Evolutionary conservation across 2,888 invertebrate genomes (phyloP).

Genomic region (Mimachlamys varia): DNA sequence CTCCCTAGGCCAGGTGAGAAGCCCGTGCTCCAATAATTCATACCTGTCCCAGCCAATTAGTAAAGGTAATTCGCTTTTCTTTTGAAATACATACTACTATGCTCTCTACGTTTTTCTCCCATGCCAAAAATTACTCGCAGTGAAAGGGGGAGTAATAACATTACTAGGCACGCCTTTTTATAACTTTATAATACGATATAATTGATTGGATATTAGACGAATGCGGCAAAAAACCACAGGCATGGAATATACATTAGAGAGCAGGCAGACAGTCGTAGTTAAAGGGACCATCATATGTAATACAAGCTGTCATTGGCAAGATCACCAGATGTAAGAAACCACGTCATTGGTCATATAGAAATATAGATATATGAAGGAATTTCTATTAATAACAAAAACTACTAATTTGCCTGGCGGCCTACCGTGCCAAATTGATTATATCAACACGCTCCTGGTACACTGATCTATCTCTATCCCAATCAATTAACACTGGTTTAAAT

Average conservation of each 20-base stretch:
- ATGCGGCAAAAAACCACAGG: constrained; percentile 18
- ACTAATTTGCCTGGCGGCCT: not conserved
- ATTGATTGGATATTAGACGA: constrained; percentile 24
- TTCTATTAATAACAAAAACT: not conserved
- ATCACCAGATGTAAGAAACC: not conserved
- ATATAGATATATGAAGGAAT: not conserved
- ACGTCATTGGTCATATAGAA: not conserved
- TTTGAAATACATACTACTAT: constrained; percentile 25
- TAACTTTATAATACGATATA: constrained; percentile 29
- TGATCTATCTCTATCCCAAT: not conserved
- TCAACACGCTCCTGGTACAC: not conserved
- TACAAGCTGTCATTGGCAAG: not conserved
- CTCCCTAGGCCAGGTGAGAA: not conserved
- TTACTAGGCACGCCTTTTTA: constrained; percentile 34
- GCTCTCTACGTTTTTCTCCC: not conserved
- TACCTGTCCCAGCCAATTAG: constrained; percentile 25
- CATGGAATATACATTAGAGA: not conserved
- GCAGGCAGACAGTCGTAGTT: not conserved
- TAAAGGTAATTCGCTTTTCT: not conserved
- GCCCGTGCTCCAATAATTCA: constrained; percentile 1
- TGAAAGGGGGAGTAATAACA: constrained; percentile 18
- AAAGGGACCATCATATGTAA: not conserved
- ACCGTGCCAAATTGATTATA: not conserved
- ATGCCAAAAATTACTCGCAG: constrained; percentile 1
- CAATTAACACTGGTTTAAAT: not conserved